Conservation (phyloP, 1,140 invertebrate genomes). For the Dendroctonus ponderosae region DNA sequence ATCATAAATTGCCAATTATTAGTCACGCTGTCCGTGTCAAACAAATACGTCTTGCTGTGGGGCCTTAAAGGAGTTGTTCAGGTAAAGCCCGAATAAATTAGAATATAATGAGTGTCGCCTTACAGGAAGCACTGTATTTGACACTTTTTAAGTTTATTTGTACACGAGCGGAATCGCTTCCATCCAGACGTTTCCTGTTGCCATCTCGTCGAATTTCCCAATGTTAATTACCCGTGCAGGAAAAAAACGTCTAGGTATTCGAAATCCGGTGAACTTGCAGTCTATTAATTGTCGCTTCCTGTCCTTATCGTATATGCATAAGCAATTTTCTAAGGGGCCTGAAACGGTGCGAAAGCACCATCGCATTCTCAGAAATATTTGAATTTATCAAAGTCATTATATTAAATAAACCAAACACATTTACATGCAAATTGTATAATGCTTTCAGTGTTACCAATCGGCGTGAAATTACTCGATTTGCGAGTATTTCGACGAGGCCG, state of each 20-base stretch:
- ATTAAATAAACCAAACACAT: slow-evolving; percentile 16
- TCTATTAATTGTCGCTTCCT: slow-evolving; percentile 7
- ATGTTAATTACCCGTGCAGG: slow-evolving; percentile 1
- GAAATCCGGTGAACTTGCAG: slow-evolving; percentile 3
- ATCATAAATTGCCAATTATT: slow-evolving; percentile 5
- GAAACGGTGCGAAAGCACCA: slow-evolving; percentile 11
- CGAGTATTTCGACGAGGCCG: neutral
- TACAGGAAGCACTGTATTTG: neutral
- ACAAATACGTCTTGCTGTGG: slow-evolving; percentile 7
- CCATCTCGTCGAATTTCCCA: slow-evolving; percentile 1
- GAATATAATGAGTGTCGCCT: slow-evolving; percentile 5
- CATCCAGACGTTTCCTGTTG: slow-evolving; percentile 10
- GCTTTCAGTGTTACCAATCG: slow-evolving; percentile 4
- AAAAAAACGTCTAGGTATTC: slow-evolving; percentile 5
- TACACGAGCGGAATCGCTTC: neutral
- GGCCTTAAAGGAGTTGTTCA: neutral
- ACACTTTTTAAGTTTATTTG: neutral
- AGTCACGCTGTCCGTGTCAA: neutral
- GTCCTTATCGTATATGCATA: slow-evolving; percentile 10
- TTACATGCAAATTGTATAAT: slow-evolving; percentile 12
- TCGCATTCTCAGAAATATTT: slow-evolving; percentile 5
- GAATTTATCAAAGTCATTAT: slow-evolving; percentile 15
- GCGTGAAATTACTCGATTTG: slow-evolving; percentile 8
- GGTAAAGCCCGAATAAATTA: slow-evolving; percentile 4
- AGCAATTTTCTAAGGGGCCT: slow-evolving; percentile 2